Evolutionary conservation across 2,888 invertebrate genomes (phyloP), one percentile per base, ranked within the genome.

Genomic region (Drosophila prostipennis): DNA sequence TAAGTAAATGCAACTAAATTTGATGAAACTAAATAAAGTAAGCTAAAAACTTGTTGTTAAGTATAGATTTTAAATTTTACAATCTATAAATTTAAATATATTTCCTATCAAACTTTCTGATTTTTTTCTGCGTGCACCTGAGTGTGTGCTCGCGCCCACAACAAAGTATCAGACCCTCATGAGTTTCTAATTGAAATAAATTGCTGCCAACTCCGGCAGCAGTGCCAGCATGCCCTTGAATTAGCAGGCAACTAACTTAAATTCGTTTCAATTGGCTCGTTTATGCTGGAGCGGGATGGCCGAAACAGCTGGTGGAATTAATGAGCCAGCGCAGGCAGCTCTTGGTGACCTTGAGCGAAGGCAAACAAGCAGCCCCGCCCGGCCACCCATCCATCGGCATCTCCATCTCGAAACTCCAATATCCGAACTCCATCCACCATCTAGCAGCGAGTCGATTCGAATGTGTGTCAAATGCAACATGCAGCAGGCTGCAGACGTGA

Each of bases 391-490:
- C 63, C 71, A 75, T 70, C 69, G 51, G 45, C 51, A 60, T 71
- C 64, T 58, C 64, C 68, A 59, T 43, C 43, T 23, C 6, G 14
- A 14, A 32, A 16, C 29, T 14, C 3, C 48, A 34, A 14, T 29
- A 14, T 14, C 10, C 46, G 10, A 32, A 32, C 46, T 29, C 14
- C 48, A 48, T 16, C 34, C 11, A 32, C 14, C 14, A 32, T 16
- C 34, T 16, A 32, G 10, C 14, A 32, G 46, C 48, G 32, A 36
- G 13, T 48, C 59, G 57, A 79, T 79, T 74, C 87, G 77, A 84
- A 84, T 88, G 89, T 84, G 80, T 84, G 84, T 80, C 87, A 88
- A 86, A 86, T 88, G 89, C 76, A 80, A 70, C 84, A 84, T 88
- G 88, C 88, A 60, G 72, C 75, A 55, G 69, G 86, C 58, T 54